Conservation (phyloP, 1,140 invertebrate genomes). For the Neelides sp. region DNA sequence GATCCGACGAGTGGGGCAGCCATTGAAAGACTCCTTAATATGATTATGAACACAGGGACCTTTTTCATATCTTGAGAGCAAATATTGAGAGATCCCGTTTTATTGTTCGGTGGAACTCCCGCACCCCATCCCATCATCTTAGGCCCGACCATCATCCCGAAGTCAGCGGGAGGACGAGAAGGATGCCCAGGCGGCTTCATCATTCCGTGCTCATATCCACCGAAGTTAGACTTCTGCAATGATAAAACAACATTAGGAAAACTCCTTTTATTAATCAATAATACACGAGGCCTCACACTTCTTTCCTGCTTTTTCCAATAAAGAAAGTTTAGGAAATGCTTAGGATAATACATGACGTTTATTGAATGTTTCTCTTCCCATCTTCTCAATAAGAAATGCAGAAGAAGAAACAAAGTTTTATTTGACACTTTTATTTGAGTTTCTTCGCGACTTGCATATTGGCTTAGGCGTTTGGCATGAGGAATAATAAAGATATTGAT, state of each 20-base stretch:
- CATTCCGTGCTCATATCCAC: constrained; percentile 20
- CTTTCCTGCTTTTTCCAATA: background rate
- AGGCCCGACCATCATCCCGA: constrained; percentile 24
- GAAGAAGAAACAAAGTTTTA: no score
- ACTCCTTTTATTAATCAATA: background rate
- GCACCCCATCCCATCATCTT: constrained; percentile 29
- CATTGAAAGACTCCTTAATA: no score
- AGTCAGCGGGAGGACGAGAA: constrained; percentile 21
- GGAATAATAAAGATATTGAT: no score
- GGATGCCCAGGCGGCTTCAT: constrained; percentile 6
- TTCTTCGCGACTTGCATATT: no score
- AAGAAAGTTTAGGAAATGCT: background rate
- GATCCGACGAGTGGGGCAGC: no score
- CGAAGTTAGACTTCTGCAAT: constrained; percentile 26
- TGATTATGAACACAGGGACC: no score
- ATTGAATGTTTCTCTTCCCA: background rate
- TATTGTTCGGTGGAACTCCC: constrained; percentile 22
- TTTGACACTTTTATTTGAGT: no score
- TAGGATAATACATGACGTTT: background rate
- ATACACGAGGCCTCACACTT: no score
- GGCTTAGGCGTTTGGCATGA: no score
- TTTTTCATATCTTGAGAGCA: constrained; percentile 28
- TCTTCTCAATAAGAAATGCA: no score
- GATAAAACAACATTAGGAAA: constrained; percentile 3
- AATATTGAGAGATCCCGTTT: constrained; percentile 30